Evolutionary conservation across 2,797 vertebrate species (phyloP).

Genomic region (Rhinatrema bivittatum): DNA sequence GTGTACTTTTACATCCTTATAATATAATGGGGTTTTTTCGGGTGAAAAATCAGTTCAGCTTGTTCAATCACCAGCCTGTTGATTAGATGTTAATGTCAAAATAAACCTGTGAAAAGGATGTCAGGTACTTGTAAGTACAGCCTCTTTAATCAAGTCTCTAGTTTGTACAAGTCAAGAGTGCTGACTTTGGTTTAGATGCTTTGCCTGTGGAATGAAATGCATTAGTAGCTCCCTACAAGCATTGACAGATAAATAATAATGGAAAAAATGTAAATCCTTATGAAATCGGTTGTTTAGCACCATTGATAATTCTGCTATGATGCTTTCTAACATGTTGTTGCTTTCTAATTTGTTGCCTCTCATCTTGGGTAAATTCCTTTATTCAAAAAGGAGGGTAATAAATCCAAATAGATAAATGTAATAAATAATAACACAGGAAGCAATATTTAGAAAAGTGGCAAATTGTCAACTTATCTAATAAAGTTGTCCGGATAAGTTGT

Average conservation of each 20-base stretch:
- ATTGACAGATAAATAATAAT: slow-evolving; percentile 16
- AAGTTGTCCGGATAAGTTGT: too few species aligned
- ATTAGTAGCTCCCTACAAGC: slow-evolving; percentile 28
- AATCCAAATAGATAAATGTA: too few species aligned
- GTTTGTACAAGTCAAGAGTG: slow-evolving; percentile 40
- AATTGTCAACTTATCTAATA: too few species aligned
- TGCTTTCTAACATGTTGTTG: too few species aligned
- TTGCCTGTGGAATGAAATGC: slow-evolving; percentile 13
- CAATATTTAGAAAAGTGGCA: too few species aligned
- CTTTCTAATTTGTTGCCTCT: too few species aligned
- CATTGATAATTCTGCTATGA: too few species aligned
- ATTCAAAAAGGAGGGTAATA: too few species aligned
- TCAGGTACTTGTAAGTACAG: slow-evolving; percentile 51
- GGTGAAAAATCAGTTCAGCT: slow-evolving; percentile 30
- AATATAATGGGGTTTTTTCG: slow-evolving; percentile 43
- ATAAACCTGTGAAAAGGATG: slow-evolving; percentile 42
- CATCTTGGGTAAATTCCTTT: too few species aligned
- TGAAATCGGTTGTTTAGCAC: too few species aligned
- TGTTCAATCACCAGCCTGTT: slow-evolving; percentile 44
- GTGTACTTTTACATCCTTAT: slow-evolving; percentile 38
- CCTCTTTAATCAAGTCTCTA: slow-evolving; percentile 28
- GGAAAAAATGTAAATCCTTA: slow-evolving; percentile 1
- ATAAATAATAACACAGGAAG: too few species aligned
- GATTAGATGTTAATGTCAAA: slow-evolving; percentile 55
- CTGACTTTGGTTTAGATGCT: slow-evolving; percentile 35